Evolutionary conservation across 2,888 invertebrate genomes (phyloP).

Genomic region (Erannis defoliaria): DNA sequence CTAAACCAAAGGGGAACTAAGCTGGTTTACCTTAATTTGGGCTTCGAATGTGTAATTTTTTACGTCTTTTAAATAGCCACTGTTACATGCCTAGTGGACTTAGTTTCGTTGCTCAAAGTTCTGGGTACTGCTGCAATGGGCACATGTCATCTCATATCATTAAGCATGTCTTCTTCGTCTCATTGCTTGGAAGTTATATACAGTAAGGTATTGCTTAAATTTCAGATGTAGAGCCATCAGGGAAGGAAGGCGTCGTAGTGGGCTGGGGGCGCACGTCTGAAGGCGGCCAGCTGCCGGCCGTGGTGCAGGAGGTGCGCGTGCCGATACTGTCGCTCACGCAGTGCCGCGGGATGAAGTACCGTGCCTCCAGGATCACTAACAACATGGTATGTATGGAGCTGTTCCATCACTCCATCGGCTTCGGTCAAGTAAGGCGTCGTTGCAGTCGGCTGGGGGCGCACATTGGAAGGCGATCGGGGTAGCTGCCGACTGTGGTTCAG

Average conservation of each 20-base stretch:
- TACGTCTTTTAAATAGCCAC: too few relatives aligned
- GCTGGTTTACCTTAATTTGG: too few relatives aligned
- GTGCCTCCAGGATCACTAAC: conserved; percentile 92
- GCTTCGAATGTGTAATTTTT: too few relatives aligned
- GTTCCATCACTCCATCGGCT: neutral
- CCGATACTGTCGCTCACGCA: conserved; percentile 93
- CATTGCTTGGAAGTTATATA: too few relatives aligned
- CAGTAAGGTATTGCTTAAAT: neutral
- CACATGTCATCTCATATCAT: neutral
- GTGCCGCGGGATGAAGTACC: conserved; percentile 94
- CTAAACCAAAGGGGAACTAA: too few relatives aligned
- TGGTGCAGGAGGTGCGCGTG: conserved; percentile 94
- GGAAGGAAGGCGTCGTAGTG: conserved; percentile 91
- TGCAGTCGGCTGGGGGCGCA: too few relatives aligned
- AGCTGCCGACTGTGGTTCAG: too few relatives aligned
- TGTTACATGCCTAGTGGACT: neutral
- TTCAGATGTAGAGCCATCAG: conserved; percentile 88
- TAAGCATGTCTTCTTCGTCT: too few relatives aligned
- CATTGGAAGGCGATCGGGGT: too few relatives aligned
- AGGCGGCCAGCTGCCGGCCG: conserved; percentile 92
- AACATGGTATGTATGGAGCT: conserved; percentile 87
- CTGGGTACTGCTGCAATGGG: neutral
- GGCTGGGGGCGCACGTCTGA: conserved; percentile 95
- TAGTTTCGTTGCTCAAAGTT: neutral
- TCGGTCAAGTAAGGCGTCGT: too few relatives aligned